Base-by-base conservation (phyloP, 2,113 vertebrate genomes). In the Equus przewalskii region DNA sequence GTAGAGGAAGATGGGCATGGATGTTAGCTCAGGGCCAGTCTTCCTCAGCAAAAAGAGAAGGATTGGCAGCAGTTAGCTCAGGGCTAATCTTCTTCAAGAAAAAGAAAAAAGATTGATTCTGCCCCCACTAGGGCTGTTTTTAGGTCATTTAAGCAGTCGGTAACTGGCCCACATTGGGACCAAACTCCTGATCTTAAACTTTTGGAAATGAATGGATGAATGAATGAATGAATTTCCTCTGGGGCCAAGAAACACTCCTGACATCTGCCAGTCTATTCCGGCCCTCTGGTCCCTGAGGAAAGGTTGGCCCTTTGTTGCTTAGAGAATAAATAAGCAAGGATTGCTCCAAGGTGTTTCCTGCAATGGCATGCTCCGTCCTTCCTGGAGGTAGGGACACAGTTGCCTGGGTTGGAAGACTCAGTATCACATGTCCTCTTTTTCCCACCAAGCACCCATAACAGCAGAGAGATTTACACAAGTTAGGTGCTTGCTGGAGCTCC, bases 271-370 rank as follows among this genome's bases (percentile, higher is more conserved):
- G 69, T 93, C 46, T 24, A 6, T 65, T 60, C 69, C 83, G 70
- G 56, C 33, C 26, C 7, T 87, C 44, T 36, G 69, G 19, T 62
- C 44, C 44, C 73, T 2, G 0, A 86, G 90, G 51, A 92, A 81
- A 62, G 67, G 72, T 78, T 76, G 89, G 18, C 41, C n/a, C 76
- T 94, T 96, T 93, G 93, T 96, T 84, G 21, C 86, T 46, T 28
- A 11, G 73, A 95, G 69, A 95, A 92, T 12, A 72, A 96, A 83
- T 86, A 76, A 95, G 41, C 79, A 65, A 92, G 81, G 51, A 67
- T 84, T 73, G 62, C 60, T 85, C 49, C 81, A 89, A 97, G 97
- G 83, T 97, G 95, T 92, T 98, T 98, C 96, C 97, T 92, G 60
- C 33, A 92, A 49, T 56, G 70, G 24, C 14, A 11, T 4, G 18